A percentile compares a stretch with the other conserved stretches of the same genome.
Evolutionary conservation across 2,888 invertebrate genomes (phyloP).

Genomic region (Clivina fossor): DNA sequence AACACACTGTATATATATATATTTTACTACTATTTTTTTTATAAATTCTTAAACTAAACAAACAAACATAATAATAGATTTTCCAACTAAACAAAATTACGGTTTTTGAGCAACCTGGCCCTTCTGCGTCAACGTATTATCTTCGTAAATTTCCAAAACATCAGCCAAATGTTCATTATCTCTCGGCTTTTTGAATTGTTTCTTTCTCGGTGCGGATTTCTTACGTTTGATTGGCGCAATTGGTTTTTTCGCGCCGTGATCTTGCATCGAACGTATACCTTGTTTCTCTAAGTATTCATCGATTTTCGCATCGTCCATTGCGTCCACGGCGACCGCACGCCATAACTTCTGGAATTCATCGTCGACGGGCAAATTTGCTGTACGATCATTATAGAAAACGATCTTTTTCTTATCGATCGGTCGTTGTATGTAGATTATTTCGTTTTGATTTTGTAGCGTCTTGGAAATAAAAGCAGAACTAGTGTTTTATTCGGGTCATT

Average conservation of each 20-base stretch:
- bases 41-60: no score
- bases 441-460: slow-evolving; percentile 67
- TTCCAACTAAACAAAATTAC: no score
- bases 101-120: slow-evolving; percentile 48
- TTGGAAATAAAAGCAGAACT: slow-evolving; percentile 43
- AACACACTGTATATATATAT: no score
- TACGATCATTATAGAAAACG: slow-evolving; percentile 91
- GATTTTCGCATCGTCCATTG: slow-evolving; percentile 97
- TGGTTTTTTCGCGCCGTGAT: slow-evolving; percentile 86
- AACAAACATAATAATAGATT: no score
- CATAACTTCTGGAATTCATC: slow-evolving; percentile 96
- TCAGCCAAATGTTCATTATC: slow-evolving; percentile 97
- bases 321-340: slow-evolving; percentile 94
- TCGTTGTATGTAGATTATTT: slow-evolving; percentile 81
- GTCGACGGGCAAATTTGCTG: slow-evolving; percentile 80
- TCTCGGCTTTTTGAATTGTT: slow-evolving; percentile 84
- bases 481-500: no score
- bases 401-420: slow-evolving; percentile 95
- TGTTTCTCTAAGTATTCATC: slow-evolving; percentile 98
- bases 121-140: slow-evolving; percentile 72
- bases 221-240: slow-evolving; percentile 75
- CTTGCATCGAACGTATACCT: slow-evolving; percentile 95
- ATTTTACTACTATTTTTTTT: no score
- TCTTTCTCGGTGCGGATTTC: slow-evolving; percentile 77
- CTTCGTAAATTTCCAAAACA: slow-evolving; percentile 90